phyloP scores from a whole-genome alignment of 1,140 invertebrate genomes.

The Bombus haemorrhoidalis region DNA sequence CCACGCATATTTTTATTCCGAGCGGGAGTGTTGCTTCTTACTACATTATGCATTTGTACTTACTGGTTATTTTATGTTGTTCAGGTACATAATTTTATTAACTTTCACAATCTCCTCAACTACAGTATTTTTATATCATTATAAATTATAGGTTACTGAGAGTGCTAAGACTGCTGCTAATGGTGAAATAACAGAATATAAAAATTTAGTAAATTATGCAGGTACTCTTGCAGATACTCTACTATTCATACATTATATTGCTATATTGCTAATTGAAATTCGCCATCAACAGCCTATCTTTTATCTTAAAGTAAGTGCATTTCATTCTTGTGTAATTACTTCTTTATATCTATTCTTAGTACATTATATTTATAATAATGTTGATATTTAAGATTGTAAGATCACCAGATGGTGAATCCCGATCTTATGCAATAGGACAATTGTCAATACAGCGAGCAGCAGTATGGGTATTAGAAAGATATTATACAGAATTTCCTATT shows the following conservation, averaged over 20 bases:
- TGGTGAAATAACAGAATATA: slow-evolving; percentile 91
- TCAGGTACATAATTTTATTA: slow-evolving; percentile 78
- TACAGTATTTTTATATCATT: slow-evolving; percentile 12
- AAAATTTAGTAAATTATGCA: slow-evolving; percentile 94
- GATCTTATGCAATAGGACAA: slow-evolving; percentile 94
- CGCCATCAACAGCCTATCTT: slow-evolving; percentile 94
- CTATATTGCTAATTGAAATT: slow-evolving; percentile 95
- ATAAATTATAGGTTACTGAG: slow-evolving; percentile 87
- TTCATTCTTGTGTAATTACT: slow-evolving; percentile 8
- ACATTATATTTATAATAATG: not conserved
- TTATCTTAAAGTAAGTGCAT: slow-evolving; percentile 89
- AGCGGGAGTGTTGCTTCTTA: slow-evolving; percentile 92
- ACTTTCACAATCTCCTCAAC: not conserved
- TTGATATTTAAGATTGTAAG: slow-evolving; percentile 86
- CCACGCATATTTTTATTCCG: slow-evolving; percentile 96
- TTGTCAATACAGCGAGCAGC: slow-evolving; percentile 97
- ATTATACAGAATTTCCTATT: slow-evolving; percentile 97
- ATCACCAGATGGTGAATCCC: slow-evolving; percentile 95
- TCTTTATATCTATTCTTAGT: not conserved
- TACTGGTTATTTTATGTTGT: slow-evolving; percentile 99
- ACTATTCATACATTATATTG: slow-evolving; percentile 97
- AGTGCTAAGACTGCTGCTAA: slow-evolving; percentile 89
- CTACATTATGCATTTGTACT: slow-evolving; percentile 96
- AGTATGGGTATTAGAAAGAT: slow-evolving; percentile 95
- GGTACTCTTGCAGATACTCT: slow-evolving; percentile 95